A percentile compares a stretch with the other conserved stretches of the same genome.
Conservation (phyloP, 2,113 vertebrate genomes). For the Archocentrus centrarchus region DNA sequence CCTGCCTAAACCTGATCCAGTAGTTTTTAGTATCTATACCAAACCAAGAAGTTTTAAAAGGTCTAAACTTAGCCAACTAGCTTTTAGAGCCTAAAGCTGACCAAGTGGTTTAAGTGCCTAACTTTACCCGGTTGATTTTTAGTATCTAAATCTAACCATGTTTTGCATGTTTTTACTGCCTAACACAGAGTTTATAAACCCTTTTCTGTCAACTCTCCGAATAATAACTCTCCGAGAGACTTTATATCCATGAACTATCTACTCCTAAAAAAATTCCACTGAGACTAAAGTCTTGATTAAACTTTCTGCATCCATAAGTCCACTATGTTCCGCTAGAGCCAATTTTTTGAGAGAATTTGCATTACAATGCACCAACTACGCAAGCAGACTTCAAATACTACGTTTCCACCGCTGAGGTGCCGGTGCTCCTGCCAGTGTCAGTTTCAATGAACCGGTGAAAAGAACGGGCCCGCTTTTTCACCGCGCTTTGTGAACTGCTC, state of each 20-base stretch:
- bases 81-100: background rate
- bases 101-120: too few relatives aligned
- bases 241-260: background rate
- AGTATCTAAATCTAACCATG: background rate
- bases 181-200: accelerated
- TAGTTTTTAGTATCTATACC: too few relatives aligned
- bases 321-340: background rate
- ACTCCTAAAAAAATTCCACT: background rate
- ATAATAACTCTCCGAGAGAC: background rate
- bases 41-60: too few relatives aligned
- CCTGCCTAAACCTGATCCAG: background rate
- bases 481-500: too few relatives aligned
- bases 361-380: background rate
- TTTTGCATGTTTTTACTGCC: background rate
- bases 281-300: background rate
- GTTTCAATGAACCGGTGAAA: too few relatives aligned
- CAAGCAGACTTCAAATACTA: background rate
- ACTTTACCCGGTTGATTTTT: background rate
- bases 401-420: too few relatives aligned
- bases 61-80: background rate
- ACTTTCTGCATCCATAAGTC: background rate
- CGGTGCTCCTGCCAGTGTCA: too few relatives aligned
- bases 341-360: background rate
- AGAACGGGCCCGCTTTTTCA: too few relatives aligned
- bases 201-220: background rate